Conservation (phyloP, 2,797 vertebrate species). For the Atherinosoma microstoma region DNA sequence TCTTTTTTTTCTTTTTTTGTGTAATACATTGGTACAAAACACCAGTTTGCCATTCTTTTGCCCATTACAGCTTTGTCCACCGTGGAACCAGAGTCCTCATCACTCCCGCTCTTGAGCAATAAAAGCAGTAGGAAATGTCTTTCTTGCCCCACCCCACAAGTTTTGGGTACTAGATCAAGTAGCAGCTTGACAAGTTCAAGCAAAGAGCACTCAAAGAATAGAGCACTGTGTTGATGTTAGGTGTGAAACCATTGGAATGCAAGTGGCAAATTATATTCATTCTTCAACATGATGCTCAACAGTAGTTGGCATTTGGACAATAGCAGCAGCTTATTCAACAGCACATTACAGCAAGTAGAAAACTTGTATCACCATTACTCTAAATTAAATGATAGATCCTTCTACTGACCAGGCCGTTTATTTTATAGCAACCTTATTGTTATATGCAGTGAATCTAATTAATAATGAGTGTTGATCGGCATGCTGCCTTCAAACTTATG, state of each 20-base stretch:
- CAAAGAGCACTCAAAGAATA: slow-evolving; percentile 66
- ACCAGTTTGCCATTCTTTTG: slow-evolving; percentile 13
- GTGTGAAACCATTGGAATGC: slow-evolving; percentile 76
- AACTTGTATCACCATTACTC: slow-evolving; percentile 13
- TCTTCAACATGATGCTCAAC: slow-evolving; percentile 59
- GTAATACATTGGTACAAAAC: slow-evolving; percentile 15
- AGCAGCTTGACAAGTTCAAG: slow-evolving; percentile 77
- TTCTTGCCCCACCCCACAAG: slow-evolving; percentile 60
- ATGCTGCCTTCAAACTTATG: too few species aligned
- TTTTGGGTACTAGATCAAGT: slow-evolving; percentile 69
- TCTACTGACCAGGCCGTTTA: neutral
- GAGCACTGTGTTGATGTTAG: slow-evolving; percentile 68
- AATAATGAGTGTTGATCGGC: too few species aligned
- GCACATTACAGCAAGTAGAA: slow-evolving; percentile 15
- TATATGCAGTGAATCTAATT: neutral
- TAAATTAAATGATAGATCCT: neutral
- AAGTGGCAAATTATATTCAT: slow-evolving; percentile 66
- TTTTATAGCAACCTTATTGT: neutral
- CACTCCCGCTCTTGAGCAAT: slow-evolving; percentile 61
- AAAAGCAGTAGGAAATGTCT: slow-evolving; percentile 57
- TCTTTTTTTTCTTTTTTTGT: slow-evolving; percentile 14
- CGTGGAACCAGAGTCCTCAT: slow-evolving; percentile 35
- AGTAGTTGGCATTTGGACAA: slow-evolving; percentile 51
- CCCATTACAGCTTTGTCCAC: slow-evolving; percentile 8
- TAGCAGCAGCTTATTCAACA: slow-evolving; percentile 50